These are phyloP conservation scores for Phoxinus phoxinus DNA, from an alignment of 2,113 vertebrate genomes.

Conservation along the genomic window DNA sequence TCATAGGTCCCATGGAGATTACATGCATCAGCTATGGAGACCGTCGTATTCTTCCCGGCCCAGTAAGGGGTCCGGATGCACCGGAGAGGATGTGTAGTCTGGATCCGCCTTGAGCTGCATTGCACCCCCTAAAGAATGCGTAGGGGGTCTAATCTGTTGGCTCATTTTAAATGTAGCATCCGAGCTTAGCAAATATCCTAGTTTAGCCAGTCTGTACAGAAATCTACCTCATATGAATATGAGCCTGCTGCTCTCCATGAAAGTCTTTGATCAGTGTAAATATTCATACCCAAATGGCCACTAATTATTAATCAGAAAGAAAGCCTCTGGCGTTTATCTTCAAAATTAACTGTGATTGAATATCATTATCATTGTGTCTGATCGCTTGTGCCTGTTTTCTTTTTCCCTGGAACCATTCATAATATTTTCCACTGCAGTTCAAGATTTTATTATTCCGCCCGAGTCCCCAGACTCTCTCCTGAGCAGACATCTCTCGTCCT, in stretches of 20 bases:
- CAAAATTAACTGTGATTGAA: not conserved
- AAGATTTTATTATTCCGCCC: slow-evolving; percentile 52
- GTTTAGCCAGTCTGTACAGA: not conserved
- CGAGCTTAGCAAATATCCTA: not conserved
- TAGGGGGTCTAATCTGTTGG: slow-evolving; percentile 18
- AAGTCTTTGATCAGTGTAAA: slow-evolving; percentile 22
- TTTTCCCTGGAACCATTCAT: not conserved
- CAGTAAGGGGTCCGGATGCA: not conserved
- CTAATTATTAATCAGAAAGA: slow-evolving; percentile 16
- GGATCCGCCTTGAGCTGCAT: slow-evolving; percentile 19
- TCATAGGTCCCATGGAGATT: not conserved
- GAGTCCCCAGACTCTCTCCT: slow-evolving; percentile 49
- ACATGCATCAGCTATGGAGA: not conserved
- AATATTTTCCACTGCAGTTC: slow-evolving; percentile 13
- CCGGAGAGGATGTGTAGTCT: slow-evolving; percentile 13
- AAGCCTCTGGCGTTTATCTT: not conserved
- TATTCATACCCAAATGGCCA: slow-evolving; percentile 19
- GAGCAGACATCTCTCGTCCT: slow-evolving; percentile 47
- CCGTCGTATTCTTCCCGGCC: not conserved
- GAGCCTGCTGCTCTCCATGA: not conserved
- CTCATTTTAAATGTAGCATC: slow-evolving; percentile 31
- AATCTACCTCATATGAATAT: not conserved
- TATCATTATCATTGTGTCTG: not conserved
- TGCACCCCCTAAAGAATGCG: not conserved
- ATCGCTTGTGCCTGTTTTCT: slow-evolving; percentile 2